Evolutionary conservation across 2,888 invertebrate species (phyloP), one percentile per base, ranked within the genome.

Genomic region (Diplazon laetatorius): DNA sequence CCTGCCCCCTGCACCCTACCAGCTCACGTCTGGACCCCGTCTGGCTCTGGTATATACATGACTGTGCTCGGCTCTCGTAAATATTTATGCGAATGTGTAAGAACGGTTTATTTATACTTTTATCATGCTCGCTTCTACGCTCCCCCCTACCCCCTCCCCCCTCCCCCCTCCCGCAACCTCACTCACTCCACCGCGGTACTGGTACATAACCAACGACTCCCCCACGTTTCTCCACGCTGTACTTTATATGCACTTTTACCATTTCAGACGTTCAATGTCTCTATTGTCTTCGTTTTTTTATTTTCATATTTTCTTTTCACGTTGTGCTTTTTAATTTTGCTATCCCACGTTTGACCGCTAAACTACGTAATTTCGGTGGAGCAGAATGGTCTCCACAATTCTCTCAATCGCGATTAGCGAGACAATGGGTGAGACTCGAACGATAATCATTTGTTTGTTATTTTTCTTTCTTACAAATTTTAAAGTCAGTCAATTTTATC

Each of bases 41-140:
- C 65, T 65, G 65, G 50, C 48, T 25, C 22, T 10, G 35, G 37
- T 10, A 25, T 39, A 66, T 57, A 57, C 14, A 66, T 39, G 52
- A 50, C 39, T 16, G 39, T 39, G n/a, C 22, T 22, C 18, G 12
- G 20, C 14, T 39, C 52, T 55, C 66, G 52, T 52, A 66, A 52
- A 66, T 66, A 66, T 66, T 52, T 50, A 66, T 52, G 66, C 42
- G 25, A 66, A 66, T 42, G 52, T 16, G 52, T 30, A 42, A 12
- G 16, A 66, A 66, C 52, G 52, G 66, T 55, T 66, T 66, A 66
- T 52, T 65, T 65, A 65, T 65, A 65, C 50, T 35, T 50, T 65
- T 10, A 18, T n/a, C 1, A 25, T n/a, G 25, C 25, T 25, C 46
- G 20, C 18, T 16, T 10, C 16, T 9, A 16, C 20, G 4, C 12